These are phyloP conservation scores for Pseudopleuronectes americanus DNA, from an alignment of 2,797 vertebrate genomes.

Conservation along the genomic window DNA sequence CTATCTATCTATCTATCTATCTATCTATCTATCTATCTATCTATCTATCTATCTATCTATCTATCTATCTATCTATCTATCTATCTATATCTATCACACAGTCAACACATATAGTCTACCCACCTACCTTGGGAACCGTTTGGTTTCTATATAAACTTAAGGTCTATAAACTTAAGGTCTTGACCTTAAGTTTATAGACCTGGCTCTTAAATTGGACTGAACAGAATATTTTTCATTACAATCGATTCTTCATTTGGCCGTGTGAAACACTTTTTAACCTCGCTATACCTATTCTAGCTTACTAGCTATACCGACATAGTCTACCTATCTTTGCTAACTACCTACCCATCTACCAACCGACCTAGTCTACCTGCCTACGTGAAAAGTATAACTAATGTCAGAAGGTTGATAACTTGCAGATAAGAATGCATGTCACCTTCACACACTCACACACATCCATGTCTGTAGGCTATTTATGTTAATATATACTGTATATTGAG, in stretches of 20 bases:
- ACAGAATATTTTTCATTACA: no score
- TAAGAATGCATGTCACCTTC: not conserved
- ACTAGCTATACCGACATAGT: no score
- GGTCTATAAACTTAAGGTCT: not conserved
- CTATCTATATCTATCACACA: no score
- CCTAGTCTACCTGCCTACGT: not conserved
- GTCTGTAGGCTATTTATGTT: not conserved
- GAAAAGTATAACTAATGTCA: not conserved
- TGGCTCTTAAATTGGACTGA: no score
- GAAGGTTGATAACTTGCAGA: not conserved
- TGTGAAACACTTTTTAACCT: no score
- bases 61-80: not conserved
- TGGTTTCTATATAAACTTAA: not conserved
- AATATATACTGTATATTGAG: no score
- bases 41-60: not conserved
- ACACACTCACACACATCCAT: not conserved
- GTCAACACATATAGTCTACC: constrained; percentile 3
- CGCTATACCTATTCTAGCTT: no score
- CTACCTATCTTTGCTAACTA: not conserved
- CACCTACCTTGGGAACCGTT: not conserved
- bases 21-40: not conserved
- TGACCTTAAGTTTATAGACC: no score
- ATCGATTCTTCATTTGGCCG: no score
- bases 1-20: not conserved
- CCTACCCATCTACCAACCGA: not conserved